A percentile compares a stretch with the other conserved stretches of the same genome.
These are phyloP conservation scores for Dexiosoma caninum DNA, from an alignment of 2,888 invertebrate species.

Conservation along the genomic window DNA sequence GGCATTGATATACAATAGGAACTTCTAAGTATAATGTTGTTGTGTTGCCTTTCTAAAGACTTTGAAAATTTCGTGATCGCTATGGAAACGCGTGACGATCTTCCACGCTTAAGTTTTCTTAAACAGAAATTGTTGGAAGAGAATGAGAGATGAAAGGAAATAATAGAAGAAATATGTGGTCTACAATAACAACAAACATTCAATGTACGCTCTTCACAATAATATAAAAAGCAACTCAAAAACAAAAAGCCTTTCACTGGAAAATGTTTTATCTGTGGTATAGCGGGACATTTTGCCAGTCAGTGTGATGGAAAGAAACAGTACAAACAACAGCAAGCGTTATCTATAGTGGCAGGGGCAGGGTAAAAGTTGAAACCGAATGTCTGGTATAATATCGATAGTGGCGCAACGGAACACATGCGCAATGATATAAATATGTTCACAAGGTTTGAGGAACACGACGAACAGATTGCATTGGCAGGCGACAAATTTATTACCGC, in stretches of 20 bases:
- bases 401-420: constrained; percentile 50
- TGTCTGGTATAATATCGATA: constrained; percentile 57
- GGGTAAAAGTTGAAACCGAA: constrained; percentile 1
- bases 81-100: neutral
- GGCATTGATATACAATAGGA: neutral
- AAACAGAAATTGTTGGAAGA: neutral
- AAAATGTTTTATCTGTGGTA: constrained; percentile 37
- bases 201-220: neutral
- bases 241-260: constrained; percentile 42
- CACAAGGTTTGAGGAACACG: too few relatives aligned
- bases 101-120: neutral
- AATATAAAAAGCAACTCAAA: neutral
- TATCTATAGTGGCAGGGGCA: constrained; percentile 23
- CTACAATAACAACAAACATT: constrained; percentile 35
- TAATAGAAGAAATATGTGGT: neutral
- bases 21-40: neutral
- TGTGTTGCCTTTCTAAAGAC: neutral
- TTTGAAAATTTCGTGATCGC: neutral
- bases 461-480: constrained; percentile 53
- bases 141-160: constrained; percentile 7
- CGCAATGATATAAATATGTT: constrained; percentile 54
- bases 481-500: constrained; percentile 55
- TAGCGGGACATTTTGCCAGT: constrained; percentile 30
- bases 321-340: constrained; percentile 16
- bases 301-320: constrained; percentile 19